Base-by-base conservation (phyloP, 2,888 invertebrate species). In the Spisula solida region DNA sequence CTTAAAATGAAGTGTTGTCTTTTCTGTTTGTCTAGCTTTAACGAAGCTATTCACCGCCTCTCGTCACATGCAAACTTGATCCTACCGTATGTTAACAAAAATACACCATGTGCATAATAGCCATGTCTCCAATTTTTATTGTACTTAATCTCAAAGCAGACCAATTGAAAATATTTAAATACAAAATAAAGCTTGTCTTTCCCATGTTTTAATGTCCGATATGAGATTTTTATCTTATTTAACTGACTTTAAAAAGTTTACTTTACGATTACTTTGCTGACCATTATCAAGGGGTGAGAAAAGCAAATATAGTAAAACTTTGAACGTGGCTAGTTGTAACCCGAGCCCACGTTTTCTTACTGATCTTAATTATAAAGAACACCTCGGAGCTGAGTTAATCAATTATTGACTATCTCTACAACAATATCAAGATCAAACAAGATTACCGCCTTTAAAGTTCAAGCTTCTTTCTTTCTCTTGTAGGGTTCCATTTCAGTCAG, bases 251-350 rank as follows among this genome's bases (percentile, higher is more conserved):
- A 79, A 79, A 81, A 79, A 34, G 85, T 85, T 78, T 85, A 79
- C 56, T 85, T 83, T 79, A 79, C 41, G 85, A 85, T 85, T 56
- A 56, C 51, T 79, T 78, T 55, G 81, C 86, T 86, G 86, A 86
- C 86, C 86, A 86, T 86, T 86, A 51, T 75, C 12, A 31, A 16
- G 4, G 78, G 86, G 70, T 86, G 86, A 86, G 86, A 86, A 86
- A 70, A 16, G 81, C 75, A 86, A 86, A 86, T 55, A 86, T 82
- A 31, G 55, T 41, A 70, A 66, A 81, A 51, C 70, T 34, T 18
- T 75, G 47, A 86, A 75, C 66, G 75, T 47, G 48, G 31, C 81
- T 41, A 75, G 6, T 20, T 81, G 86, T 31, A 60, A 86, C 75
- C 29, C 25, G 86, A 81, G 34, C 48, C 75, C 20, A 18, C 1